Conservation (phyloP, 2,888 invertebrate species). For the Gymnocheta viridis region DNA sequence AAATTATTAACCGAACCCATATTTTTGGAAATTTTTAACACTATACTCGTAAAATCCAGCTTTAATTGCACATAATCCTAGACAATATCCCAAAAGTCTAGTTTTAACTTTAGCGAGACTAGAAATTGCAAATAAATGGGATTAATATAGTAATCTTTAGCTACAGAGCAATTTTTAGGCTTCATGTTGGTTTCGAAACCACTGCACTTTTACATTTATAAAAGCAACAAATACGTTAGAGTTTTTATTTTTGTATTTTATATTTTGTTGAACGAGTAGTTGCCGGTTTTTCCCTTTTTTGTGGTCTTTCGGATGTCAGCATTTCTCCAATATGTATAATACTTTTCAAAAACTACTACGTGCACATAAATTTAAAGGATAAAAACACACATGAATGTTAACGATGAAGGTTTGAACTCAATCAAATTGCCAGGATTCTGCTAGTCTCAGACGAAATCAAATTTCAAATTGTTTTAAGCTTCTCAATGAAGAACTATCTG, state of each 20-base stretch:
- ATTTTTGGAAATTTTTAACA: no score
- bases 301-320: slow-evolving; percentile 52
- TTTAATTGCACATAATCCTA: no score
- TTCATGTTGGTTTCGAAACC: no score
- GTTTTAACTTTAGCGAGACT: no score
- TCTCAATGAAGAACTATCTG: not conserved
- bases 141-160: no score
- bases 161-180: no score
- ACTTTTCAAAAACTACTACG: slow-evolving; percentile 5
- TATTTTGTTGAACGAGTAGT: not conserved
- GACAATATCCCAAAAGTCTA: no score
- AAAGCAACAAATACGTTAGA: no score
- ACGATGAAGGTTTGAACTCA: not conserved
- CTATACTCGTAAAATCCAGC: no score
- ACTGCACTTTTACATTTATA: no score
- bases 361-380: not conserved
- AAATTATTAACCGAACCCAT: no score
- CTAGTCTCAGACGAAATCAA: not conserved
- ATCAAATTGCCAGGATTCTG: not conserved
- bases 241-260: not conserved
- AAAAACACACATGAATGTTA: not conserved
- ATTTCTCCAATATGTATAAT: slow-evolving; percentile 32
- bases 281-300: not conserved
- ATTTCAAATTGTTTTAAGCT: not conserved
- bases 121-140: no score